These are phyloP conservation scores for Dryocosmus kuriphilus DNA, from an alignment of 2,888 invertebrate species.

Conservation along the genomic window DNA sequence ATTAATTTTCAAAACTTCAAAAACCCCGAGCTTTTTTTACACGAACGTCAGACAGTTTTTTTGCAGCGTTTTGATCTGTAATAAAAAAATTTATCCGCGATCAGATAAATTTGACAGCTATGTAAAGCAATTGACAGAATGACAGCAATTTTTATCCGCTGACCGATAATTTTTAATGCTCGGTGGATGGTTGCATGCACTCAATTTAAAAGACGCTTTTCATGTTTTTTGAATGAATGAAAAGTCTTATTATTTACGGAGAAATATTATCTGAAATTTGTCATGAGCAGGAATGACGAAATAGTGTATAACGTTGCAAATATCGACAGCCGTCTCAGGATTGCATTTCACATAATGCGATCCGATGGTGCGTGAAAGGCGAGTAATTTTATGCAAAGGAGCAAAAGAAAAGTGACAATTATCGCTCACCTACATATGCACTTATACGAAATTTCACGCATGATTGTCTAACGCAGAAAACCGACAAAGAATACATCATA, in stretches of 20 bases:
- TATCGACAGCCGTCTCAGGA: neutral
- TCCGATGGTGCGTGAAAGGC: neutral
- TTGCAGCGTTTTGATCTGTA: no score
- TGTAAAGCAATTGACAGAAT: no score
- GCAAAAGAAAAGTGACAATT: conserved; percentile 8
- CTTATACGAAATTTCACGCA: neutral
- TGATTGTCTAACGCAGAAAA: neutral
- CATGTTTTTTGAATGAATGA: neutral
- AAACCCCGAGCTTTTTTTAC: no score
- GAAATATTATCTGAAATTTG: neutral
- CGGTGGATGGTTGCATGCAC: neutral
- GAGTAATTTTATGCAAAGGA: conserved; percentile 13
- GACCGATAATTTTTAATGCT: no score
- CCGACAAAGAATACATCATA: neutral
- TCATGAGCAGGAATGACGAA: neutral
- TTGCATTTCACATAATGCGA: neutral
- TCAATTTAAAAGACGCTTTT: neutral
- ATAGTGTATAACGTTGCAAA: neutral
- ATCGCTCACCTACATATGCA: neutral
- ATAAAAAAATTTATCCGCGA: no score
- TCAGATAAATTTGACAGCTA: no score
- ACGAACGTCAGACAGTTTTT: no score
- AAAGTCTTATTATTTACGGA: neutral
- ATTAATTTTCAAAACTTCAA: no score
- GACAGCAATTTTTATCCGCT: no score